Percentiles rank a stretch among this genome's conserved stretches.
Conservation (phyloP, 2,888 invertebrate genomes). For the Tineola bisselliella region DNA sequence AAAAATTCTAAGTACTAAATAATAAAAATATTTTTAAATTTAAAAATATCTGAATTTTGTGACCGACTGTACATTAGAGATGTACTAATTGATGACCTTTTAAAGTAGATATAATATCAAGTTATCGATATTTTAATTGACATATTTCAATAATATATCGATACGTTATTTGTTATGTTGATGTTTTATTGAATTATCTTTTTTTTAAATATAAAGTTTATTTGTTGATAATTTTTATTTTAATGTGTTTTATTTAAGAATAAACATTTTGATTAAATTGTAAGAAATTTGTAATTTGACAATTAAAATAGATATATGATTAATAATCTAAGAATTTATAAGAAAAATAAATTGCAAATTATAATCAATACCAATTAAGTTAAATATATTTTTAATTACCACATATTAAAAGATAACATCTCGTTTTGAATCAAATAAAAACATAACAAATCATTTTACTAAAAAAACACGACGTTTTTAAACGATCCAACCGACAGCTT, state of each 20-base stretch:
- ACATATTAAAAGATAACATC: not conserved
- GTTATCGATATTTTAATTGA: slow-evolving; percentile 5
- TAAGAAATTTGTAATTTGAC: no score
- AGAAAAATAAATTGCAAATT: no score
- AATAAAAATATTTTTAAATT: no score
- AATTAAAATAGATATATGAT: no score
- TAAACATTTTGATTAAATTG: no score
- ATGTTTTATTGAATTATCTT: not conserved
- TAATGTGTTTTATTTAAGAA: no score
- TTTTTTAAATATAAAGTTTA: no score
- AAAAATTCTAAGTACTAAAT: no score
- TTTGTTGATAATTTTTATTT: no score
- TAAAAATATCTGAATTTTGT: not conserved
- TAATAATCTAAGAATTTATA: no score
- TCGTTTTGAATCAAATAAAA: not conserved
- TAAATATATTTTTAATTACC: not conserved
- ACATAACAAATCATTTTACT: not conserved
- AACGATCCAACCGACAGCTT: not conserved
- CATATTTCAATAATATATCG: slow-evolving; percentile 3
- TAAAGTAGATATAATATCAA: not conserved
- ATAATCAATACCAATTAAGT: no score
- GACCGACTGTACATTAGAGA: not conserved
- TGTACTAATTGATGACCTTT: slow-evolving; percentile 3
- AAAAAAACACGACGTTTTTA: not conserved
- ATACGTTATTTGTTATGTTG: not conserved